A percentile compares a stretch with the other conserved stretches of the same genome.
Evolutionary conservation across 2,888 invertebrate genomes (phyloP).

Genomic region (Choreutis nemorana): DNA sequence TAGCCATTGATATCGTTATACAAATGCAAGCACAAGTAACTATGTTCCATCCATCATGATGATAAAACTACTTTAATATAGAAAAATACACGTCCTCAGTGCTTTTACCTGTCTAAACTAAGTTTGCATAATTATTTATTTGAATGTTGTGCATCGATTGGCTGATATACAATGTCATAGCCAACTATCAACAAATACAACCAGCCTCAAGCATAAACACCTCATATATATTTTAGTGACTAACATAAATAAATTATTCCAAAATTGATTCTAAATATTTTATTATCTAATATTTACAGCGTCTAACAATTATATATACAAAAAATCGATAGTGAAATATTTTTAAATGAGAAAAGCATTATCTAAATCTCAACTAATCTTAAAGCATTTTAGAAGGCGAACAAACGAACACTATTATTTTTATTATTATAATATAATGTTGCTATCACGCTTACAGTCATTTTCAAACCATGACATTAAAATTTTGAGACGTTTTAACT

Average conservation of each 20-base stretch:
- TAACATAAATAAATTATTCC: conserved; percentile 8
- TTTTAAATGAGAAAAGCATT: conserved; percentile 27
- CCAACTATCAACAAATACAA: conserved; percentile 6
- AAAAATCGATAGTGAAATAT: conserved; percentile 46
- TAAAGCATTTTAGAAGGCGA: conserved; percentile 63
- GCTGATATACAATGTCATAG: background rate
- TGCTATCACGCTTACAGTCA: conserved; percentile 4
- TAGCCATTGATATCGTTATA: too few relatives aligned
- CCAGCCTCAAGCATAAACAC: too few relatives aligned
- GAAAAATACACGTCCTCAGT: conserved; percentile 65
- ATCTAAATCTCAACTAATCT: conserved; percentile 45
- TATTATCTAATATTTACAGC: conserved; percentile 54
- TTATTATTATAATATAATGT: conserved; percentile 3
- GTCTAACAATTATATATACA: conserved; percentile 59
- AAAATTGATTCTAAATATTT: conserved; percentile 33
- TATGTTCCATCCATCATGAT: too few relatives aligned
- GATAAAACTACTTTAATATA: conserved; percentile 32
- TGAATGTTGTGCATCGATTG: background rate
- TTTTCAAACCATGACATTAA: conserved; percentile 5
- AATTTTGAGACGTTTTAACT: conserved; percentile 6
- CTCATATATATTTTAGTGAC: too few relatives aligned
- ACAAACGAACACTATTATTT: conserved; percentile 45
- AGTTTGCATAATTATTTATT: conserved; percentile 11
- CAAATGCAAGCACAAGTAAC: too few relatives aligned
- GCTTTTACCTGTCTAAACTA: conserved; percentile 44